phyloP scores from a whole-genome alignment of 2,797 vertebrate species.

The Lepus oiostolus region DNA sequence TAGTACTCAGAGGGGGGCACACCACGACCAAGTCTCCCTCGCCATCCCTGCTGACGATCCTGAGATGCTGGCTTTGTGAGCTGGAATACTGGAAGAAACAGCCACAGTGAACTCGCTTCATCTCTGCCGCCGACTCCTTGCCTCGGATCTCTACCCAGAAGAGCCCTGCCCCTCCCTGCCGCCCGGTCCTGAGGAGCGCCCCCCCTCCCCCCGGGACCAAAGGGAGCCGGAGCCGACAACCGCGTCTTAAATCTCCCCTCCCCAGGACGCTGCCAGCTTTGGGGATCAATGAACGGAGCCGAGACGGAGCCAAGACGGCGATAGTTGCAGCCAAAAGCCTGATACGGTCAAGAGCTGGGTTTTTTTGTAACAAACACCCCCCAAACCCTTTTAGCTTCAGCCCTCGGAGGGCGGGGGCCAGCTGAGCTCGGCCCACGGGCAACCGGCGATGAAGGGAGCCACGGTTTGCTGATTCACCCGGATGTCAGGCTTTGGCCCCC shows the following conservation, averaged over 20 bases:
- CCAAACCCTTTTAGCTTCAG: neutral
- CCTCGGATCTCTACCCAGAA: neutral
- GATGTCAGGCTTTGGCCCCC: constrained; percentile 6
- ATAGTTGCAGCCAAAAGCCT: constrained; percentile 29
- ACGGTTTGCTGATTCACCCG: constrained; percentile 27
- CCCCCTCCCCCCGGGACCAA: neutral
- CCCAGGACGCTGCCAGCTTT: neutral
- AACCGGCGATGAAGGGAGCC: neutral
- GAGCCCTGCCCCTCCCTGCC: neutral
- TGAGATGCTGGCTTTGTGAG: neutral
- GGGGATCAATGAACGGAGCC: constrained; percentile 23
- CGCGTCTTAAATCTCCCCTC: neutral
- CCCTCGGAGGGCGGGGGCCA: neutral
- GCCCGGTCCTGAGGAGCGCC: neutral
- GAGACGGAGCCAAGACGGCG: accelerated
- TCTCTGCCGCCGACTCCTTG: neutral
- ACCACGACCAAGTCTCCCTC: neutral
- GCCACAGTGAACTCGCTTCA: neutral
- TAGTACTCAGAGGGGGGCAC: neutral
- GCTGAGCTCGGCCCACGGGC: constrained; percentile 9
- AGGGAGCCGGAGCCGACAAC: neutral
- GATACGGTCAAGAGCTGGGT: neutral
- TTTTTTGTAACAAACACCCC: constrained; percentile 21
- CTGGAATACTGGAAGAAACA: neutral
- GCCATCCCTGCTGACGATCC: neutral